Evolutionary conservation across 1,140 invertebrate species (phyloP).

Genomic region (Subanguina moxae): DNA sequence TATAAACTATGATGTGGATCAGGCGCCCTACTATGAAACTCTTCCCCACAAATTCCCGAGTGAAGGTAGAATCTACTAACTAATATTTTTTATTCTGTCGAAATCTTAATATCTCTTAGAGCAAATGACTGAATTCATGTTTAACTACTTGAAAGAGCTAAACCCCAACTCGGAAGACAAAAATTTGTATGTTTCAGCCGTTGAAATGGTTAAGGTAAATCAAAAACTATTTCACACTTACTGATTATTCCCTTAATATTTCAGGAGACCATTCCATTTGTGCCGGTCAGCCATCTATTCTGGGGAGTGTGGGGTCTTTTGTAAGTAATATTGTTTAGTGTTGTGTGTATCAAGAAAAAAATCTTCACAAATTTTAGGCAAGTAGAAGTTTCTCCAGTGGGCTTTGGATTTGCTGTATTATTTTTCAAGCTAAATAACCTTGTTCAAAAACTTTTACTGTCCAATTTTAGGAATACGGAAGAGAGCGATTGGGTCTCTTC

Average conservation of each 20-base stretch:
- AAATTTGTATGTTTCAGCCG: constrained; percentile 34
- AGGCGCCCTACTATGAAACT: constrained; percentile 53
- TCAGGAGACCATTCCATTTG: constrained; percentile 54
- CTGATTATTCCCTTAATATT: too few relatives aligned
- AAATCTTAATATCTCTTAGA: constrained; percentile 19
- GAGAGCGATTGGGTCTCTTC: constrained; percentile 55
- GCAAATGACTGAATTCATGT: constrained; percentile 57
- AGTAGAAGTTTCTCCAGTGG: constrained; percentile 58
- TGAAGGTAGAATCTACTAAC: constrained; percentile 20
- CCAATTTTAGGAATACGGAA: constrained; percentile 54
- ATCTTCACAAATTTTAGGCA: constrained; percentile 27
- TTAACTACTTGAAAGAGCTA: constrained; percentile 48
- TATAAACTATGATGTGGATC: constrained; percentile 56
- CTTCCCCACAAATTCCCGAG: constrained; percentile 49
- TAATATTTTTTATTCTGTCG: neutral
- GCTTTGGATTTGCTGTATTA: constrained; percentile 55
- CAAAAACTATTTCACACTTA: neutral
- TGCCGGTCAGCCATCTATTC: constrained; percentile 56
- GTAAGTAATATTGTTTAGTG: neutral
- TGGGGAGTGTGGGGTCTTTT: constrained; percentile 58
- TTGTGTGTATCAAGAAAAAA: neutral
- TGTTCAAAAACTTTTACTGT: neutral
- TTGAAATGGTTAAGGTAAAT: constrained; percentile 42
- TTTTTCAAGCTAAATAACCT: neutral
- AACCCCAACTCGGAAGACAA: constrained; percentile 31